Base-by-base conservation (phyloP, 2,113 vertebrate species). In the Hemibates koningsi region DNA sequence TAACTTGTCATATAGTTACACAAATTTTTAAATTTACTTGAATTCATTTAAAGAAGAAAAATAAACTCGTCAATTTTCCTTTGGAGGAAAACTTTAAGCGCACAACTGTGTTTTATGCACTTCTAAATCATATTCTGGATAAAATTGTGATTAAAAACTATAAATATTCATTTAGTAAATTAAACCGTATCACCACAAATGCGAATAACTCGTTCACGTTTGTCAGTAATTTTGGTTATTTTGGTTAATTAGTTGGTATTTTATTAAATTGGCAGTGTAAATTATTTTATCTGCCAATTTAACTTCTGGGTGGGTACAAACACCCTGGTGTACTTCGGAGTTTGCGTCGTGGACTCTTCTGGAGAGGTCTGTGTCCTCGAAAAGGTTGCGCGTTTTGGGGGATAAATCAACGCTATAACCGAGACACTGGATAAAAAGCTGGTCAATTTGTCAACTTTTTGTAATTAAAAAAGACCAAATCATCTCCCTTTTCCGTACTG, bases 341-440 rank as follows among this genome's bases (percentile, higher is more conserved):
- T 89, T 90, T 90, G 92, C 90, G 93, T 87, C 84, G 84, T 86
- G 90, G 73, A 81, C 88, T 84, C 54, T 80, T 2, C 52, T 90
- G 92, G 92, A 90, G 90, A 92, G 85, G 86, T 73, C 53, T 34
- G 88, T 83, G 93, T 88, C 48, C 88, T 90, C 82, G 48, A 83
- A 76, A 84, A 48, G 50, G 85, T 86, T 94, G 94, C 90, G 95
- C 95, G 92, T 94, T 95, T 91, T 92, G 90, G 91, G 24, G 43
- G 54, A 76, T 19, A 80, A 76, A 88, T 85, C 76, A 7, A 54
- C 63, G 12, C 82, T n/a, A 29, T 71, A 57, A n/a, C 54, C 66
- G 73, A 52, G 83, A 87, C 82, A 56, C 57, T 38, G 38, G 43
- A 38, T 27, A 3, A 86, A 78, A 89, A 88, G 11, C 53, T 29